Base-by-base conservation (phyloP, 2,797 vertebrate species). In the Neosilurus mollespiculum region DNA sequence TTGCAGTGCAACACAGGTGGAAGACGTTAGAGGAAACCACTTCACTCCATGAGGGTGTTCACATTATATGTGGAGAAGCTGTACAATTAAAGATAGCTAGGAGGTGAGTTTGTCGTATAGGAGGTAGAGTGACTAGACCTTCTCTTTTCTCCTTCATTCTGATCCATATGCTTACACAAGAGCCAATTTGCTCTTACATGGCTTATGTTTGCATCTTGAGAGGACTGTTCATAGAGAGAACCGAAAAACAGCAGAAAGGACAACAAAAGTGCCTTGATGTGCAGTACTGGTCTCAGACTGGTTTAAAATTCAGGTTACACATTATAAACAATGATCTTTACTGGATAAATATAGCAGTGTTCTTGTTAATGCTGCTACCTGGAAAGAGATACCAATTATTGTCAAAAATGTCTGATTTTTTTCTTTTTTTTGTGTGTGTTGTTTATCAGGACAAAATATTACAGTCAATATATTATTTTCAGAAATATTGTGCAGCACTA, bases 111-210 rank as follows among this genome's bases (percentile, higher is more conserved):
- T 90, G 87, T 90, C 82, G 88, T 85, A 85, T 88, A 88, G 91
- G 92, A 94, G 93, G 93, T 93, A 94, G 93, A 92, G 82, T 65
- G 86, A 89, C 87, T 78, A 86, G 83, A 88, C 89, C 83, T 90
- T 89, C 88, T 90, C 91, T 88, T 87, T 71, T 58, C 81, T 90
- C 88, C 88, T 88, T 81, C 85, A 84, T 67, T 78, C 84, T 84
- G 64, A 67, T 66, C 56, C 49, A 82, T 77, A 34, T 72, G 54
- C 85, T 66, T 30, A 65, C 78, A 43, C 43, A 43, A 43, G 71
- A 86, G 89, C 83, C n/a, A 20, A 61, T n/a, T 1, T 9, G 59
- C 73, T 81, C 79, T 79, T 66, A 49, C 81, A 84, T 87, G 88
- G 84, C 88, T 89, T 89, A 85, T 65, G 80, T 73, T 83, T 87